Evolutionary conservation across 2,888 invertebrate species (phyloP), one percentile per base, ranked within the genome.

Genomic region (Serrognathus titanus): DNA sequence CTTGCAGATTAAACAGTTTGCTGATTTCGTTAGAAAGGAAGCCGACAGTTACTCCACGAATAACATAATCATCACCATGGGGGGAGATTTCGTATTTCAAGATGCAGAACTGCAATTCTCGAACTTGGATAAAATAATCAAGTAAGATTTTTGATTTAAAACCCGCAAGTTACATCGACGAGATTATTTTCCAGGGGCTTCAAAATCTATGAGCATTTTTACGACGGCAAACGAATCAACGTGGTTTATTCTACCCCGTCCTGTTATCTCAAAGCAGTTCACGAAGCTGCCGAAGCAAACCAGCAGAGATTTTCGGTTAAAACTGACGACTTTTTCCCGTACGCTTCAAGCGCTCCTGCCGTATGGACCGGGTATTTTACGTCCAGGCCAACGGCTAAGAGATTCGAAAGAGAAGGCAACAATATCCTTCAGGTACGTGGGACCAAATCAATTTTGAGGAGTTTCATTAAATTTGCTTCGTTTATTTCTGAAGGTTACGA

Each of bases 11-110:
- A 24, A 46, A 40, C 8, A 39, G 24, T 58, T 58, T 43, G 46
- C 54, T 1, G 37, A 51, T 9, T 58, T 54, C 37, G 53, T 47
- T 12, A 37, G 9, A 10, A 51, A 40, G 41, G 85, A 90, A 81
- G 78, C 85, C 0, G 59, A 66, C 13, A 69, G 69, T 0, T 89
- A 87, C 72, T 71, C 71, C 58, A 88, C 90, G 0, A 85, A 87
- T 60, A 89, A 95, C 71, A 80, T 94, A 11, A 82, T 94, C 63
- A 79, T 95, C 51, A 91, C 95, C 0, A 95, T 95, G 94, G 96
- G 96, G 0, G 89, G 90, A 63, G 96, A 97, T 77, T 96, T 97
- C 74, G 85, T 90, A 66, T 96, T 92, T 72, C 89, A 90, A 74
- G 82, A 85, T 60, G 88, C 89, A 0, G 78, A 79, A 13, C 82